A percentile compares a stretch with the other conserved stretches of the same genome.
phyloP scores from a whole-genome alignment of 2,797 vertebrate species.

The Neoniphon sammara region DNA sequence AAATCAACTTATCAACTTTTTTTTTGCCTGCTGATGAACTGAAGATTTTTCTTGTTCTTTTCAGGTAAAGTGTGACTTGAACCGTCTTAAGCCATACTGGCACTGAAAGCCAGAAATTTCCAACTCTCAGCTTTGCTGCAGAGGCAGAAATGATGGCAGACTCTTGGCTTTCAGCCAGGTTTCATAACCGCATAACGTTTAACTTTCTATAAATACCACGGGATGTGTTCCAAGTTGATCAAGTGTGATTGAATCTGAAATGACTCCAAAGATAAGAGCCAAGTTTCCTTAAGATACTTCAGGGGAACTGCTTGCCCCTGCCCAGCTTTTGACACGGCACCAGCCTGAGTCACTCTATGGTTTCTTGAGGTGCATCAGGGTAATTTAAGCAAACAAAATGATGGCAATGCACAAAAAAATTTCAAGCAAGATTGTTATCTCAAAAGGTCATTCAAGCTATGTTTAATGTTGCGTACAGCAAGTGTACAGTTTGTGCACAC shows the following conservation, averaged over 20 bases:
- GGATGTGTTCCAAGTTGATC: conserved; percentile 80
- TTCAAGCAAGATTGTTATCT: not conserved
- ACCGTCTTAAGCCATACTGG: conserved; percentile 21
- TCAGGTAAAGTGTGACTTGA: conserved; percentile 29
- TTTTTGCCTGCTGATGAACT: not conserved
- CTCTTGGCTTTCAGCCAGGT: conserved; percentile 70
- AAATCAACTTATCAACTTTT: not conserved
- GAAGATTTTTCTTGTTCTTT: not conserved
- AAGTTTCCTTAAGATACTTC: conserved; percentile 80
- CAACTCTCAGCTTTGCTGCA: conserved; percentile 78
- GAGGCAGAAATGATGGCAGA: conserved; percentile 77
- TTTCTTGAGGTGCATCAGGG: conserved; percentile 34
- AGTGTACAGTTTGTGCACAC: not conserved
- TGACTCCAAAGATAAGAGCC: conserved; percentile 74
- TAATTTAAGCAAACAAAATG: conserved; percentile 41
- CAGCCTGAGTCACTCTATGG: conserved; percentile 66
- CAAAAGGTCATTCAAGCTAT: not conserved
- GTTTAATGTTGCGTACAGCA: not conserved
- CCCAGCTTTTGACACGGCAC: conserved; percentile 58
- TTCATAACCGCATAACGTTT: conserved; percentile 82
- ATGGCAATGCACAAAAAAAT: conserved; percentile 3
- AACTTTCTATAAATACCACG: conserved; percentile 84
- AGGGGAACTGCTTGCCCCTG: conserved; percentile 64
- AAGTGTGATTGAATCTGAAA: conserved; percentile 83
- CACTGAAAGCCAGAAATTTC: conserved; percentile 52